Evolutionary conservation across 2,797 vertebrate species (phyloP).

Genomic region (Eleutherodactylus coqui): DNA sequence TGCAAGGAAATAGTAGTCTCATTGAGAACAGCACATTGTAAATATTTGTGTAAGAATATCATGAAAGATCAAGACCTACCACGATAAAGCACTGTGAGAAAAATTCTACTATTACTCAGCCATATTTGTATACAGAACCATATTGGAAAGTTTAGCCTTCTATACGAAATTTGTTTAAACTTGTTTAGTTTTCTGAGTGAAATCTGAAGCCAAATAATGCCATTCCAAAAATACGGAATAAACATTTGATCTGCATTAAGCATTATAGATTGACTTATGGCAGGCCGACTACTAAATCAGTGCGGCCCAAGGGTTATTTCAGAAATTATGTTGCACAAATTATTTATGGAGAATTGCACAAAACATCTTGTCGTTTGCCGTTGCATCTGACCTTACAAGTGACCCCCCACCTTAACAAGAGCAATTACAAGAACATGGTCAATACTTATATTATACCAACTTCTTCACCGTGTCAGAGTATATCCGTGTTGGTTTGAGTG

Average conservation of each 20-base stretch:
- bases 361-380: neutral
- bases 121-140: conserved; percentile 26
- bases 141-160: neutral
- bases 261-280: neutral
- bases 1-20: neutral
- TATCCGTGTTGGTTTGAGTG: neutral
- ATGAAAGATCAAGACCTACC: conserved; percentile 14
- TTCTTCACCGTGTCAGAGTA: neutral
- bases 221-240: neutral
- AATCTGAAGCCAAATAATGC: neutral
- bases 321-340: neutral
- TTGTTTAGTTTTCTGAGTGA: neutral
- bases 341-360: neutral
- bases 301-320: neutral
- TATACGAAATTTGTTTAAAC: conserved; percentile 26
- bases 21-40: conserved; percentile 34
- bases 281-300: neutral
- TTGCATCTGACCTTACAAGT: neutral
- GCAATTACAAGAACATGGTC: neutral
- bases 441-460: neutral
- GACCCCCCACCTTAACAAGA: neutral
- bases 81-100: conserved; percentile 39
- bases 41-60: conserved; percentile 43
- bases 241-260: neutral
- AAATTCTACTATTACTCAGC: neutral